A percentile compares a stretch with the other conserved stretches of the same genome.
phyloP scores from a whole-genome alignment of 2,113 vertebrate genomes.

The Bettongia penicillata region DNA sequence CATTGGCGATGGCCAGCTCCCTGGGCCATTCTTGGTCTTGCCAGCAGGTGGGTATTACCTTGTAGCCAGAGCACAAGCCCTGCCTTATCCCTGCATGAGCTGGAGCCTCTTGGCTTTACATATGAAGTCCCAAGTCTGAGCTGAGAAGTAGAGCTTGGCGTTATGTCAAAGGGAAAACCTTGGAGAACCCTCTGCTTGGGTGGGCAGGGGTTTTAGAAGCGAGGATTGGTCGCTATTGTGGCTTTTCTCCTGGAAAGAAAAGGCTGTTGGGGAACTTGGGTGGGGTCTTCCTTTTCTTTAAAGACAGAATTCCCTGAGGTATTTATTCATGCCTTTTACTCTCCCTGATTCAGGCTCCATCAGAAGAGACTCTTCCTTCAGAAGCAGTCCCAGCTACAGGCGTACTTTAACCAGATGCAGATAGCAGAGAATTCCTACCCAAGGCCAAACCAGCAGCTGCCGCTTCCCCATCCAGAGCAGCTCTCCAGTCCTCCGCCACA shows the following conservation, averaged over 20 bases:
- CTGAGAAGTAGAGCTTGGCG: not conserved
- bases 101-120: not conserved
- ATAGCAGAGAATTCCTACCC: constrained; percentile 92
- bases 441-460: constrained; percentile 80
- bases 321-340: constrained; percentile 33
- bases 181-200: not conserved
- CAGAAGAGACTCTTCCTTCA: constrained; percentile 97
- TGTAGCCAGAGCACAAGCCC: not conserved
- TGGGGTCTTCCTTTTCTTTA: not conserved
- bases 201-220: not conserved
- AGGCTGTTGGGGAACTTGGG: not conserved
- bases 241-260: not conserved
- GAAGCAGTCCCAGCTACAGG: constrained; percentile 95
- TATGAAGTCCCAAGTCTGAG: not conserved
- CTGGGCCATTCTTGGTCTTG: not conserved
- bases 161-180: not conserved
- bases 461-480: constrained; percentile 79
- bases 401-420: constrained; percentile 99
- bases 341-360: constrained; percentile 88
- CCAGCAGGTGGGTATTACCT: not conserved
- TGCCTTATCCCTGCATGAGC: not conserved
- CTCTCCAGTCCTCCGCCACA: constrained; percentile 45
- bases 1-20: not conserved
- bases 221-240: not conserved
- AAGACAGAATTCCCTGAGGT: not conserved